Evolutionary conservation across 2,797 vertebrate species (phyloP).

Genomic region (Siniperca scherzeri): DNA sequence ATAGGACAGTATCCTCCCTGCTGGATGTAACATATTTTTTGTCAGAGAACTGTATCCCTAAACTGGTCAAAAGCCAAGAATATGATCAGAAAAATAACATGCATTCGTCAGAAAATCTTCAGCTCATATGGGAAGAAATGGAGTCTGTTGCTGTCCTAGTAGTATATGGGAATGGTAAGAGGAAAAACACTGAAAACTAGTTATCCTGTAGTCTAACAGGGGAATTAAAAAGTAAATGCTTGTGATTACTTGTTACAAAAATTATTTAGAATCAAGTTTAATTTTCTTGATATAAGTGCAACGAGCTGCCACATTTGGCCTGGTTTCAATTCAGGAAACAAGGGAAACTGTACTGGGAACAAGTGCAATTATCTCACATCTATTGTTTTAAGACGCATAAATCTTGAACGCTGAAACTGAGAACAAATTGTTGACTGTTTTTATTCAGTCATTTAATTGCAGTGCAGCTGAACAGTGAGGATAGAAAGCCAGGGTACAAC

Average conservation of each 20-base stretch:
- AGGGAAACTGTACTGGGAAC: background rate
- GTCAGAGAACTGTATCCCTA: background rate
- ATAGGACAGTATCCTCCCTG: background rate
- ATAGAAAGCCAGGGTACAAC: background rate
- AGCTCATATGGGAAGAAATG: background rate
- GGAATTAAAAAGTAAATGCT: background rate
- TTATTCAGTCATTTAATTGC: background rate
- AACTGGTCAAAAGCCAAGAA: background rate
- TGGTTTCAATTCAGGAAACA: conserved; percentile 6
- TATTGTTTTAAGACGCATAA: conserved; percentile 2
- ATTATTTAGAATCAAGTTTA: background rate
- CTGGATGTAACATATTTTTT: conserved; percentile 1
- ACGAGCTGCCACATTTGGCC: conserved; percentile 5
- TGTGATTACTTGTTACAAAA: background rate
- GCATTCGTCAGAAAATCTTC: background rate
- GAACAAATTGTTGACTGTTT: background rate
- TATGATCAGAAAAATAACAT: conserved; percentile 24
- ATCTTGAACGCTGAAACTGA: background rate
- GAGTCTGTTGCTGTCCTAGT: background rate
- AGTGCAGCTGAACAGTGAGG: background rate
- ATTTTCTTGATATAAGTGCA: conserved; percentile 7
- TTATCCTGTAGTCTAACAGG: background rate
- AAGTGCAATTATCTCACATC: background rate
- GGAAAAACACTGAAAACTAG: background rate
- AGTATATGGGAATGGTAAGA: background rate